Evolutionary conservation across 2,888 invertebrate species (phyloP), one percentile per base, ranked within the genome.

Genomic region (Pandemis corylana): DNA sequence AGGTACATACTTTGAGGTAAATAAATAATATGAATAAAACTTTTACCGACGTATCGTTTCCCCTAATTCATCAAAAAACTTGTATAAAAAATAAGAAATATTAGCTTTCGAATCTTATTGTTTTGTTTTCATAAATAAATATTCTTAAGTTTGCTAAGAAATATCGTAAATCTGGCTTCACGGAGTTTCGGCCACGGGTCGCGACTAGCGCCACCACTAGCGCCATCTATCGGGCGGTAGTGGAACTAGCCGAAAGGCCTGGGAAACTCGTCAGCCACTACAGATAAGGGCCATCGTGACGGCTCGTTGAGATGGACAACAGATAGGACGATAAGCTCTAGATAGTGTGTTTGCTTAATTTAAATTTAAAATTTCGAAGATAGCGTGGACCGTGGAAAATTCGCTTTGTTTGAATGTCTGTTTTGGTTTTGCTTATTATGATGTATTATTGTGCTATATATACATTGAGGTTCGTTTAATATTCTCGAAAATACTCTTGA

Each of bases 171-270:
- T 10, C 59, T 20, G 13, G 59, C 59, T 20, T 59, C 59, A 28
- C 28, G 20, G 28, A 28, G 59, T 59, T 59, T 59, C 28, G 28
- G 62, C 62, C 51, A 42, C 64, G 10, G 12, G 46, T 66, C 28
- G 59, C 49, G 49, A 59, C 36, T 46, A 49, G 66, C 71, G 71
- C 71, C 13, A 82, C 84, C 42, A 41, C 68, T 81, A 83, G 51
- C 89, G 93, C 91, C 93, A 93, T 92, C 93, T 93, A 81, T 81
- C 80, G 87, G 84, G 86, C 87, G 88, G 85, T 93, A 93, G 93
- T 80, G 75, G 84, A 85, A 89, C 83, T 78, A 76, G 41, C 53
- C 59, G 77, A 69, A 79, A 77, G 76, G 80, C 80, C 80, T 85
- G 83, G 82, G 84, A 85, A 84, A 81, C 70, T 77, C 78, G 68